Conservation (phyloP, 1,140 invertebrate genomes). For the Lepidurus couesii region DNA sequence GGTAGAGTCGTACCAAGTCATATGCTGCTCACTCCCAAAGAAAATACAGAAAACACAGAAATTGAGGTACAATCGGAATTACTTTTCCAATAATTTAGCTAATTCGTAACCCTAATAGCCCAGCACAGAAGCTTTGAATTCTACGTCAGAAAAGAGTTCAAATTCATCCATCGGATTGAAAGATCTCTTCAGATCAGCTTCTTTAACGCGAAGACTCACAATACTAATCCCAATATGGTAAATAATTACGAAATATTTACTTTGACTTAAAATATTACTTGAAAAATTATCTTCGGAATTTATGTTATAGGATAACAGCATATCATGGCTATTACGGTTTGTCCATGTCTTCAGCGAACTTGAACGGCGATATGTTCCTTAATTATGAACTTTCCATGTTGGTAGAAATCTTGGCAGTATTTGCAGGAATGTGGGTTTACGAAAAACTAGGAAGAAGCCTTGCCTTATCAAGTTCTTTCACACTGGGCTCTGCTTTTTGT, state of each 20-base stretch:
- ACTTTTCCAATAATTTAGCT: background rate
- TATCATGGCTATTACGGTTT: slow-evolving; percentile 34
- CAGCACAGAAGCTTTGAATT: background rate
- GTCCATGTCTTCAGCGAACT: slow-evolving; percentile 27
- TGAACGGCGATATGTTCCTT: slow-evolving; percentile 31
- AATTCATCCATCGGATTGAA: background rate
- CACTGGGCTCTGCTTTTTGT: background rate
- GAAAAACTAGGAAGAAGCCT: slow-evolving; percentile 33
- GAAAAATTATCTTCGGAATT: background rate
- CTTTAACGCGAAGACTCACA: slow-evolving; percentile 15
- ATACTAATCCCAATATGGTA: slow-evolving; percentile 35
- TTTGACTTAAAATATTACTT: no score
- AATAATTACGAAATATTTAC: background rate
- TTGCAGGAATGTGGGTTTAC: slow-evolving; percentile 31
- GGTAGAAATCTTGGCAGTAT: slow-evolving; percentile 33
- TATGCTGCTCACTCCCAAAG: background rate
- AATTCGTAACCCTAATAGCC: background rate
- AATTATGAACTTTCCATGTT: slow-evolving; percentile 36
- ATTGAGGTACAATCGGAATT: background rate
- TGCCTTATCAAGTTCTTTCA: slow-evolving; percentile 3
- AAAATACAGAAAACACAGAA: background rate
- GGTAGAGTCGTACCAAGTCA: slow-evolving; percentile 5
- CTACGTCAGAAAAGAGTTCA: background rate
- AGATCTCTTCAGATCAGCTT: slow-evolving; percentile 29
- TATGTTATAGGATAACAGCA: slow-evolving; percentile 28